Evolutionary conservation across 2,797 vertebrate species (phyloP).

Genomic region (Rhynchonycteris naso): DNA sequence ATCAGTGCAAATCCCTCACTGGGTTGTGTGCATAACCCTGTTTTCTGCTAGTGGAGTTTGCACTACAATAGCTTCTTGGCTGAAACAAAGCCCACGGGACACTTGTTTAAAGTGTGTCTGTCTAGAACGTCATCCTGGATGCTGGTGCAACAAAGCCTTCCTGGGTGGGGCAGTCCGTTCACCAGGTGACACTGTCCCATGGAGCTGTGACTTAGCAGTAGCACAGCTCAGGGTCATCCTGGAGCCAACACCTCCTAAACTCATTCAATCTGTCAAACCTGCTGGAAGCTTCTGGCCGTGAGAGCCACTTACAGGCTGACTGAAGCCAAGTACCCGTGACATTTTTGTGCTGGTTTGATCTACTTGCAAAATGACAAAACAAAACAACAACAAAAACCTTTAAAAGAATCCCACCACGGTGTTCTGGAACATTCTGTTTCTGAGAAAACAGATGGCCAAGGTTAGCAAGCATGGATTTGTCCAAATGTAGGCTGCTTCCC

Average conservation of each 20-base stretch:
- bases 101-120: neutral
- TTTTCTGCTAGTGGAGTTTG: too few relatives aligned
- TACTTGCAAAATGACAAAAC: neutral
- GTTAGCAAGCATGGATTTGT: neutral
- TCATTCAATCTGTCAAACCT: too few relatives aligned
- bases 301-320: neutral
- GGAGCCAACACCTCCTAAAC: too few relatives aligned
- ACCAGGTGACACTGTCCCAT: neutral
- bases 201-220: neutral
- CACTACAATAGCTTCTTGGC: too few relatives aligned
- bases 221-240: neutral
- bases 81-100: too few relatives aligned
- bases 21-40: too few relatives aligned
- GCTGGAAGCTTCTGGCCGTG: neutral
- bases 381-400: neutral
- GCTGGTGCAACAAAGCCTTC: neutral
- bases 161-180: too few relatives aligned
- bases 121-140: neutral
- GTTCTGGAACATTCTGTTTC: slow-evolving; percentile 3
- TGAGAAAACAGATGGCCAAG: neutral
- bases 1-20: too few relatives aligned
- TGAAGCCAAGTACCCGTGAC: neutral
- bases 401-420: neutral
- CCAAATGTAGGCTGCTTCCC: neutral
- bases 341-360: neutral